Percentiles rank a stretch among this genome's conserved stretches.
Conservation (phyloP, 2,888 invertebrate genomes). For the Galerucella calmariensis region DNA sequence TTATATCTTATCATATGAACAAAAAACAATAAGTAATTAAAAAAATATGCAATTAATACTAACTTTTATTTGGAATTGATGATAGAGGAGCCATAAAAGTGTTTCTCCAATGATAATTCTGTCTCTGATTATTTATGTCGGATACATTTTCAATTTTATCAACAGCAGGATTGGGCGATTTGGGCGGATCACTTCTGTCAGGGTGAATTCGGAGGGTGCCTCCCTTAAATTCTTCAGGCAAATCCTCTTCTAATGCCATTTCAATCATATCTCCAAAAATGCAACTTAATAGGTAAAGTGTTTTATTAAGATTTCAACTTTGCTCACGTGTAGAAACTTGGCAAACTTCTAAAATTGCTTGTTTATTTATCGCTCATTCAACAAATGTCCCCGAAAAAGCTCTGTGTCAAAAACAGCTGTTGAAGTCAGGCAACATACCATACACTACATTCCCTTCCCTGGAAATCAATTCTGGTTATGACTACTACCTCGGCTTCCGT, state of each 20-base stretch:
- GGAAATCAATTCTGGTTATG: conserved; percentile 22
- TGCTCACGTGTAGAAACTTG: conserved; percentile 12
- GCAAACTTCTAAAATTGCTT: conserved; percentile 22
- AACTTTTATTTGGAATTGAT: conserved; percentile 60
- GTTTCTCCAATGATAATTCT: conserved; percentile 55
- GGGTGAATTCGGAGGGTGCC: conserved; percentile 63
- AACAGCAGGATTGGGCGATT: conserved; percentile 39
- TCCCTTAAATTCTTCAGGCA: conserved; percentile 68
- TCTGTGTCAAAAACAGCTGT: conserved; percentile 44
- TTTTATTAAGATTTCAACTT: conserved; percentile 17
- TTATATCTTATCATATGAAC: conserved; percentile 29
- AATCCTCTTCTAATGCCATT: conserved; percentile 67
- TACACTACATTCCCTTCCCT: conserved; percentile 24
- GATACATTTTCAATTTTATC: conserved; percentile 49
- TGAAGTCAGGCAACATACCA: conserved; percentile 39
- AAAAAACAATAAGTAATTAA: conserved; percentile 28
- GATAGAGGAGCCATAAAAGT: conserved; percentile 60
- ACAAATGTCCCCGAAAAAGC: conserved; percentile 31
- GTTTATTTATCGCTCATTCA: conserved; percentile 33
- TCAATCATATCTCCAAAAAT: conserved; percentile 50
- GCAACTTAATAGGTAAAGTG: neutral
- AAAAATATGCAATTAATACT: conserved; percentile 41
- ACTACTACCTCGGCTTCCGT: neutral
- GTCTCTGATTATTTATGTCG: conserved; percentile 47
- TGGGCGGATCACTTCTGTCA: conserved; percentile 45